phyloP scores from a whole-genome alignment of 2,797 vertebrate species.

The Helostoma temminkii region DNA sequence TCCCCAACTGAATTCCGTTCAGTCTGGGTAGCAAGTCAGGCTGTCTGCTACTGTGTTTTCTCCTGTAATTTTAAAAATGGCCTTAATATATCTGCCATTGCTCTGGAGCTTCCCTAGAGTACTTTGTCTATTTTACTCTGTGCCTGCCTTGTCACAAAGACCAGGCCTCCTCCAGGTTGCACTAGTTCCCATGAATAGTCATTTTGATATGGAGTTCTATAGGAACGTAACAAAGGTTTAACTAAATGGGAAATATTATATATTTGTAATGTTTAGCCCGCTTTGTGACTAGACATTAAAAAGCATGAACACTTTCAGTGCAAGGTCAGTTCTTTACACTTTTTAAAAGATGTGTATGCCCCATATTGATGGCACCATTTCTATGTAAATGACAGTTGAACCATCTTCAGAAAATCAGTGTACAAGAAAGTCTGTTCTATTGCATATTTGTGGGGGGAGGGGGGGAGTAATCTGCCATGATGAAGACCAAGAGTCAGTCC shows the following conservation, averaged over 20 bases:
- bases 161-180: conserved; percentile 97
- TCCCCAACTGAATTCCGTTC: conserved; percentile 66
- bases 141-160: conserved; percentile 96
- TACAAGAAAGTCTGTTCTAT: conserved; percentile 79
- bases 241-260: conserved; percentile 87
- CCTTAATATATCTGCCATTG: conserved; percentile 97
- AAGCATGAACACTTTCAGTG: conserved; percentile 85
- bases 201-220: conserved; percentile 88
- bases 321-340: conserved; percentile 87
- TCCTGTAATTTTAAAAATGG: conserved; percentile 93
- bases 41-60: conserved; percentile 83
- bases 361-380: conserved; percentile 91
- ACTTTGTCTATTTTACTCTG: conserved; percentile 91
- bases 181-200: conserved; percentile 97
- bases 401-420: conserved; percentile 81
- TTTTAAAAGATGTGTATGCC: conserved; percentile 87
- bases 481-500: conserved; percentile 72
- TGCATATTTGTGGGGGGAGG: conserved; percentile 71
- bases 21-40: conserved; percentile 71
- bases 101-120: conserved; percentile 89
- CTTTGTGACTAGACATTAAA: conserved; percentile 86
- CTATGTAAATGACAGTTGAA: conserved; percentile 85
- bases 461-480: conserved; percentile 73
- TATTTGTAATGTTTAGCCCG: conserved; percentile 87
- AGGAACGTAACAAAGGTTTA: conserved; percentile 85